These are phyloP conservation scores for Nebria ingens DNA, from an alignment of 1,140 invertebrate species.

Conservation along the genomic window DNA sequence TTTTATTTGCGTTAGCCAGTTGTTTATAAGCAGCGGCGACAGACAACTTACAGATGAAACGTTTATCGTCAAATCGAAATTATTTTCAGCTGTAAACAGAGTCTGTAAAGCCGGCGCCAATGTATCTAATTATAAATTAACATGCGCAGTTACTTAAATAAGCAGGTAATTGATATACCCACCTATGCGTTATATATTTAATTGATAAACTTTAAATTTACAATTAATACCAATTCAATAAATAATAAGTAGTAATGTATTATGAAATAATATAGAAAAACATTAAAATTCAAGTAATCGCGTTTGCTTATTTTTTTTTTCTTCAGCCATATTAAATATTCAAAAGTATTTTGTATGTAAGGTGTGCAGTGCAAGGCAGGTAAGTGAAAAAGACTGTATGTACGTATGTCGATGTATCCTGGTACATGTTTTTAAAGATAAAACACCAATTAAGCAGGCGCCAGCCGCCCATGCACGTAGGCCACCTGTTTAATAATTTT, in stretches of 20 bases:
- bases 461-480: not conserved
- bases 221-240: no score
- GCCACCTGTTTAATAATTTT: not conserved
- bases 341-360: no score
- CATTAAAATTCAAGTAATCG: no score
- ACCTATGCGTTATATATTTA: no score
- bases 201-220: no score
- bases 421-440: not conserved
- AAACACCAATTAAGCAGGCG: not conserved
- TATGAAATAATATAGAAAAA: no score
- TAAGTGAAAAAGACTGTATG: not conserved
- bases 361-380: no score
- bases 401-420: no score
- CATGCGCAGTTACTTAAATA: constrained; percentile 6
- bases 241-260: no score
- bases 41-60: not conserved
- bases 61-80: constrained; percentile 7
- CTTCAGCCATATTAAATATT: no score
- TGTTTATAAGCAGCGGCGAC: not conserved
- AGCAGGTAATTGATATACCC: no score
- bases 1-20: not conserved
- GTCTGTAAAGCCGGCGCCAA: not conserved
- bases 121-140: not conserved
- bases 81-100: not conserved
- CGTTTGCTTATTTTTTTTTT: no score